Evolutionary conservation across 2,888 invertebrate genomes (phyloP), one percentile per base, ranked within the genome.

Genomic region (Exocentrus adspersus): DNA sequence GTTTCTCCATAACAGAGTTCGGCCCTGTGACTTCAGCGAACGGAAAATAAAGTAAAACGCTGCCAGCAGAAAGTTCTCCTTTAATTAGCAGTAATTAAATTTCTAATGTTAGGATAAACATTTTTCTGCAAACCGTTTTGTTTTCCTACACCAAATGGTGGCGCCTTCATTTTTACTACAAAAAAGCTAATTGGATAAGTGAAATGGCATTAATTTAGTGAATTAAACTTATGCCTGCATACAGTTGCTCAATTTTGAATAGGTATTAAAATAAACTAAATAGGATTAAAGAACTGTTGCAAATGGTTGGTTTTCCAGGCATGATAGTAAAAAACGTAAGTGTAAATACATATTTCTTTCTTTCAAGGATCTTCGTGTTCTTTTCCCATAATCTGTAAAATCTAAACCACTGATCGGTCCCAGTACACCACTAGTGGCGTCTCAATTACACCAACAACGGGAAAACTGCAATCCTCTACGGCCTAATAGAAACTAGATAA

Each of bases 11-110:
- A 5, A 24, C 14, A 12, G 9, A 48, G 48, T 48, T 28, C 46
- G 52, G 4, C 21, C 24, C 64, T 58, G 57, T n/a, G 20, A 16
- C 16, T 20, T 16, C 30, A 48, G n/a, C n/a, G n/a, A 21, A 57
- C 54, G 64, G 70, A 73, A 70, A 69, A 73, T 70, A 70, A 65
- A 69, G 64, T 66, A 74, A 73, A 72, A 74, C 73, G 66, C 68
- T 72, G 69, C 69, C 48, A 64, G 65, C 67, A 68, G 69, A 70
- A 71, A 67, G 68, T 72, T 71, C 69, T 64, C 52, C 65, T 80
- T 80, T 80, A 81, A 81, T 80, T 80, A 80, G 78, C 77, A 76
- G 78, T 79, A 81, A 81, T 81, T 80, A 81, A 80, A 80, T 81
- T 80, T 79, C 77, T 77, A 77, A 48, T 72, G 79, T 80, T 79